Conservation (phyloP, 2,113 vertebrate species). For the Scatophagus argus region DNA sequence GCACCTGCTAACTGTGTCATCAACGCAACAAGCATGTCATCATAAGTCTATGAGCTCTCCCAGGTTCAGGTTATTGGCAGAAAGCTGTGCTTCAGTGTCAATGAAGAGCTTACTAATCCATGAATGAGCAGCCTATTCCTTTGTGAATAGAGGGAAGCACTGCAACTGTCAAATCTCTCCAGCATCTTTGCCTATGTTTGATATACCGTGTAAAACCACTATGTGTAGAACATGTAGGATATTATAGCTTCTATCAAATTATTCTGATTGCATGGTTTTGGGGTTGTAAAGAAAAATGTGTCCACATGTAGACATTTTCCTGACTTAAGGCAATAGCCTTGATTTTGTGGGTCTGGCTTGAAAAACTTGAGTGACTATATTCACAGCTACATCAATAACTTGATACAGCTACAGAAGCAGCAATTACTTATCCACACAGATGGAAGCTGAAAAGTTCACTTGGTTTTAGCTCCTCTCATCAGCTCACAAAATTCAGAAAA, state of each 20-base stretch:
- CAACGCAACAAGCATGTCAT: background rate
- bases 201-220: background rate
- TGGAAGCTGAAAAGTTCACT: background rate
- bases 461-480: background rate
- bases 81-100: conserved; percentile 2
- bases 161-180: background rate
- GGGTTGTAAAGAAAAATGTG: too few species aligned
- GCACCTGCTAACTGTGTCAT: background rate
- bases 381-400: background rate
- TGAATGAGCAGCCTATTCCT: background rate
- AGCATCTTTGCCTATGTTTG: background rate
- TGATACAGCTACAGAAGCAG: background rate
- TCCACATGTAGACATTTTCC: too few species aligned
- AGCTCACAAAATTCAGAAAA: too few species aligned
- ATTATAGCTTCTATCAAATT: background rate
- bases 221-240: background rate
- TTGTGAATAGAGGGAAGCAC: background rate
- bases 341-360: background rate
- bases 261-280: background rate
- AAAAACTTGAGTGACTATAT: background rate
- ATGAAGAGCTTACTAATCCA: background rate
- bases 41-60: background rate
- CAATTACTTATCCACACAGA: background rate
- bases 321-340: background rate
- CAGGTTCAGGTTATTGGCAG: background rate